Conservation (phyloP, 2,888 invertebrate species). For the Pegoplata infirma region DNA sequence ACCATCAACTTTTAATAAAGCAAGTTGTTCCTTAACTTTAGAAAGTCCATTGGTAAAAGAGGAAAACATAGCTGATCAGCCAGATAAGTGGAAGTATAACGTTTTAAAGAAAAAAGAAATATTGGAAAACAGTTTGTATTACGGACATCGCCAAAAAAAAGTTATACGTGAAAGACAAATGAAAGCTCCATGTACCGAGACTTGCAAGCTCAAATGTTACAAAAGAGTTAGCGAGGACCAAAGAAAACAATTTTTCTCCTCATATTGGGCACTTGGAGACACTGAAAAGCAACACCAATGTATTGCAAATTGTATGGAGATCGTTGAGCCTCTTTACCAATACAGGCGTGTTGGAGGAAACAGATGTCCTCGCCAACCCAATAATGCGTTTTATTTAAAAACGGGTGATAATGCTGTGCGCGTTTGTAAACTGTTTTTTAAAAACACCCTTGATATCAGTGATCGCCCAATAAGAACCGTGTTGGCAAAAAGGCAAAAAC, state of each 20-base stretch:
- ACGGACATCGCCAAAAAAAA: constrained; percentile 31
- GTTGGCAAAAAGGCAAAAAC: constrained; percentile 25
- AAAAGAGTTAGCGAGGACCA: constrained; percentile 49
- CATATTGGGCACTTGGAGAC: constrained; percentile 50
- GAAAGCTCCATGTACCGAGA: constrained; percentile 47
- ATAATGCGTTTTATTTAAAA: constrained; percentile 40
- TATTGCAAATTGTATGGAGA: constrained; percentile 49
- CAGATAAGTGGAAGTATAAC: too few relatives aligned
- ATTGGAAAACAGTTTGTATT: constrained; percentile 46
- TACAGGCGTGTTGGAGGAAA: constrained; percentile 34
- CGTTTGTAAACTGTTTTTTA: constrained; percentile 49
- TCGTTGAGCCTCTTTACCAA: constrained; percentile 43
- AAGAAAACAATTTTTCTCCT: constrained; percentile 44
- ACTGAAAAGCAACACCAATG: constrained; percentile 57
- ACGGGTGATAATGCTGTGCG: constrained; percentile 22
- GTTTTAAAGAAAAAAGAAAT: too few relatives aligned
- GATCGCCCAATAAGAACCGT: constrained; percentile 37
- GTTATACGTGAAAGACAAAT: constrained; percentile 55
- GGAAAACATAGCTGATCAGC: too few relatives aligned
- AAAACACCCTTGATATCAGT: constrained; percentile 30
- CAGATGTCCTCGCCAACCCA: constrained; percentile 32
- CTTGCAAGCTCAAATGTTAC: constrained; percentile 46
- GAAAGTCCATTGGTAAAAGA: too few relatives aligned
- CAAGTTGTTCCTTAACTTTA: too few relatives aligned
- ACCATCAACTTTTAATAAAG: too few relatives aligned